These are phyloP conservation scores for Herminia tarsipennalis DNA, from an alignment of 2,888 invertebrate species.

Conservation along the genomic window DNA sequence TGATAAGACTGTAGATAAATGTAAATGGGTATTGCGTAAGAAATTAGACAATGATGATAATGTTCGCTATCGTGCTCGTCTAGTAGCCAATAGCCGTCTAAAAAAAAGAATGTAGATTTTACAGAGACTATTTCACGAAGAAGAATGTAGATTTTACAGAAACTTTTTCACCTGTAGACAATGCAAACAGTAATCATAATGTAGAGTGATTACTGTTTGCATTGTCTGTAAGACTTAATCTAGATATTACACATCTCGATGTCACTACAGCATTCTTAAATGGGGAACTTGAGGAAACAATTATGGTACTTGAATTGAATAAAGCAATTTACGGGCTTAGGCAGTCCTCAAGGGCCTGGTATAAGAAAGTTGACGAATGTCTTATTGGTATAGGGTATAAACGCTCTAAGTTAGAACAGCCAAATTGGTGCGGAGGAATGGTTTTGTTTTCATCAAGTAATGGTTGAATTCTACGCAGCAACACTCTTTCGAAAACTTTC, in stretches of 20 bases:
- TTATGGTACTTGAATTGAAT: slow-evolving; percentile 4
- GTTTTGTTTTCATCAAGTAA: no score
- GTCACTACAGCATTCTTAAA: slow-evolving; percentile 18
- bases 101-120: slow-evolving; percentile 9
- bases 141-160: slow-evolving; percentile 8
- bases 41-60: slow-evolving; percentile 4
- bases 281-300: slow-evolving; percentile 4
- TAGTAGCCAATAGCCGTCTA: slow-evolving; percentile 15
- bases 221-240: slow-evolving; percentile 4
- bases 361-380: slow-evolving; percentile 1
- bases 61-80: slow-evolving; percentile 12
- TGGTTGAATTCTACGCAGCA: no score
- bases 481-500: no score
- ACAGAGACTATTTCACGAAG: slow-evolving; percentile 5
- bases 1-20: slow-evolving; percentile 6
- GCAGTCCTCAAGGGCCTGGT: not conserved
- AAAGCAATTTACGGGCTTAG: not conserved
- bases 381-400: not conserved
- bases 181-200: slow-evolving; percentile 5
- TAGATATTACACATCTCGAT: slow-evolving; percentile 12
- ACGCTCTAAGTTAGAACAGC: not conserved
- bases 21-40: slow-evolving; percentile 10
- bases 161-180: slow-evolving; percentile 7
- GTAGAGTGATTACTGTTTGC: slow-evolving; percentile 9
- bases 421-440: no score